These are phyloP conservation scores for Triplophysa rosa DNA, from an alignment of 2,113 vertebrate species.

Conservation along the genomic window DNA sequence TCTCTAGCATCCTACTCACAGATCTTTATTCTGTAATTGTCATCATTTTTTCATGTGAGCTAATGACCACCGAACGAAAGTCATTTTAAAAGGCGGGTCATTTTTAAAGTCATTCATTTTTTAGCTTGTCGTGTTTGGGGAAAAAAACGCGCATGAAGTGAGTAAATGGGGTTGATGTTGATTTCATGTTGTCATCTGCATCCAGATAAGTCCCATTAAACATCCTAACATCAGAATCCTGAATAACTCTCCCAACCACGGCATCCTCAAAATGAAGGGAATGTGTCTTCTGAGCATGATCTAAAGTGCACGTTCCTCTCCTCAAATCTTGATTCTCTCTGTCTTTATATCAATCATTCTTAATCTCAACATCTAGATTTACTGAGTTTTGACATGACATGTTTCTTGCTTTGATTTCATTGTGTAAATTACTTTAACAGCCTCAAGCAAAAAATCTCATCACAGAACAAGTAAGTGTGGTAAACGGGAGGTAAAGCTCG, in stretches of 20 bases:
- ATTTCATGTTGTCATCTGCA: constrained; percentile 6
- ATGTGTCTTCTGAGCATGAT: constrained; percentile 10
- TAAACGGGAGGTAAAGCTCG: constrained; percentile 77
- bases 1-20: too few relatives aligned
- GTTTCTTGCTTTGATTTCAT: constrained; percentile 80
- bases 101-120: too few relatives aligned
- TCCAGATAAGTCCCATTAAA: background rate
- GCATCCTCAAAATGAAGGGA: background rate
- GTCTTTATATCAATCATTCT: background rate
- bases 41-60: too few relatives aligned
- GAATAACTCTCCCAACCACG: background rate
- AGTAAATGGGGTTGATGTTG: background rate
- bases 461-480: constrained; percentile 95
- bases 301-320: constrained; percentile 5
- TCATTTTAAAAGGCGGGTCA: too few relatives aligned
- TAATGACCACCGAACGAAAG: too few relatives aligned
- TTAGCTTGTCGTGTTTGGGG: too few relatives aligned
- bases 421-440: constrained; percentile 95
- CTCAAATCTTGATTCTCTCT: background rate
- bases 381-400: constrained; percentile 48
- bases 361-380: background rate
- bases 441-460: constrained; percentile 99
- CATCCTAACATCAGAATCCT: background rate
- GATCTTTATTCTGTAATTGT: too few relatives aligned
- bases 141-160: background rate